Conservation (phyloP, 2,113 vertebrate genomes). For the Sterna hirundo region DNA sequence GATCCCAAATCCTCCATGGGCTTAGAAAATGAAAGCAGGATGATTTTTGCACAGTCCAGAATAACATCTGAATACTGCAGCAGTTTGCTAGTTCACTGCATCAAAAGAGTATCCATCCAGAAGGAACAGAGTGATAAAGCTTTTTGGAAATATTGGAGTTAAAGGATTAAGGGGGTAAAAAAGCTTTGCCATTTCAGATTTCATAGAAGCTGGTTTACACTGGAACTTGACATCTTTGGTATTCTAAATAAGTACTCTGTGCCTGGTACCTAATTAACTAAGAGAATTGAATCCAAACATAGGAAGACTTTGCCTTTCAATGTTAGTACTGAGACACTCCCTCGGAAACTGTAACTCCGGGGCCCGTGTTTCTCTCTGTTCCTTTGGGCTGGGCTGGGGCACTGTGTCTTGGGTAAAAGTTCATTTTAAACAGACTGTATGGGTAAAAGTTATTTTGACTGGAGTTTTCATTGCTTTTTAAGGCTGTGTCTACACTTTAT, state of each 20-base stretch:
- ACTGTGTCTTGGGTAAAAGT: not conserved
- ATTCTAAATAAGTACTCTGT: not conserved
- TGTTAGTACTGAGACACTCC: not conserved
- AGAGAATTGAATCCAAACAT: not conserved
- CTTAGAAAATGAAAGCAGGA: not conserved
- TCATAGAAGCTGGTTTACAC: not conserved
- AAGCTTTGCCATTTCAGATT: not conserved
- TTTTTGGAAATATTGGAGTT: not conserved
- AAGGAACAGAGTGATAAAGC: not conserved
- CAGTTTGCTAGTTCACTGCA: not conserved
- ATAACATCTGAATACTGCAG: not conserved
- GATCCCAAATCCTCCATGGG: not conserved
- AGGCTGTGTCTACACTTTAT: slow-evolving; percentile 61
- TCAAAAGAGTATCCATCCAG: not conserved
- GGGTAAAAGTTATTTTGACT: not conserved
- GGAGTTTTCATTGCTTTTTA: slow-evolving; percentile 32
- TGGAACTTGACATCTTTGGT: not conserved
- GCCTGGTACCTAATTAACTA: not conserved
- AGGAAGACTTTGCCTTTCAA: not conserved
- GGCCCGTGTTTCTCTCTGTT: not conserved
- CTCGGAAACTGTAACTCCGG: not conserved
- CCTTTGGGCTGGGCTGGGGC: not conserved
- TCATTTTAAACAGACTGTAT: not conserved
- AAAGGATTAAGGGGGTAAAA: not conserved
- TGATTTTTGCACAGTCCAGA: not conserved